A percentile compares a stretch with the other conserved stretches of the same genome.
These are phyloP conservation scores for Acrossocheilus wenchowensis DNA, from an alignment of 2,797 vertebrate genomes.

Conservation along the genomic window DNA sequence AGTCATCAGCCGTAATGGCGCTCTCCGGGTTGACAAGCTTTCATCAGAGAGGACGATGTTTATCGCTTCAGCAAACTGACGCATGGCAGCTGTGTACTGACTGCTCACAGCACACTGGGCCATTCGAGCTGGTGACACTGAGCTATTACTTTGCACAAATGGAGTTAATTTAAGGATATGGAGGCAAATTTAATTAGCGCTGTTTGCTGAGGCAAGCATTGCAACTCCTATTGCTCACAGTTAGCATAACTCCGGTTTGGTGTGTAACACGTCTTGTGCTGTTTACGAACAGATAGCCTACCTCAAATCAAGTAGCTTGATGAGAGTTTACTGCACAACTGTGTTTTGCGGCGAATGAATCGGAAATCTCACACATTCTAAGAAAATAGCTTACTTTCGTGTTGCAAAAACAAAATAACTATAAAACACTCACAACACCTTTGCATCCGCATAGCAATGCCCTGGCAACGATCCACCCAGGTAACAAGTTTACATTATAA, in stretches of 20 bases:
- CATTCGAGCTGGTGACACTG: slow-evolving; percentile 34
- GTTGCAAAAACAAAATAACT: too few species aligned
- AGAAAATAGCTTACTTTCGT: too few species aligned
- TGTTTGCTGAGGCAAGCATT: not conserved
- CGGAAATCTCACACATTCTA: not conserved
- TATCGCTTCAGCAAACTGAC: slow-evolving; percentile 52
- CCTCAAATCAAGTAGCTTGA: not conserved
- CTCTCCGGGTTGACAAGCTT: slow-evolving; percentile 53
- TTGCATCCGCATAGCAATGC: too few species aligned
- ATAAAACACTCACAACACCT: too few species aligned
- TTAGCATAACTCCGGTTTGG: not conserved
- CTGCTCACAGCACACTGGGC: slow-evolving; percentile 3
- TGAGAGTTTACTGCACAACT: not conserved
- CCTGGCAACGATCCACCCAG: not conserved
- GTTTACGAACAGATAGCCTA: not conserved
- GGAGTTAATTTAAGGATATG: slow-evolving; percentile 25
- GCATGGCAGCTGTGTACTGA: slow-evolving; percentile 43
- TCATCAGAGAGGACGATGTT: slow-evolving; percentile 53
- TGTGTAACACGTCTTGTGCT: not conserved
- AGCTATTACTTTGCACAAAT: slow-evolving; percentile 34
- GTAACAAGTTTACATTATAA: not conserved
- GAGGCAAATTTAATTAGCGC: not conserved
- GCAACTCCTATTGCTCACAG: not conserved
- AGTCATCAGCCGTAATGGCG: slow-evolving; percentile 55
- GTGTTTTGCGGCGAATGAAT: not conserved